Base-by-base conservation (phyloP, 2,113 vertebrate species). In the Herpetotheres cachinnans region DNA sequence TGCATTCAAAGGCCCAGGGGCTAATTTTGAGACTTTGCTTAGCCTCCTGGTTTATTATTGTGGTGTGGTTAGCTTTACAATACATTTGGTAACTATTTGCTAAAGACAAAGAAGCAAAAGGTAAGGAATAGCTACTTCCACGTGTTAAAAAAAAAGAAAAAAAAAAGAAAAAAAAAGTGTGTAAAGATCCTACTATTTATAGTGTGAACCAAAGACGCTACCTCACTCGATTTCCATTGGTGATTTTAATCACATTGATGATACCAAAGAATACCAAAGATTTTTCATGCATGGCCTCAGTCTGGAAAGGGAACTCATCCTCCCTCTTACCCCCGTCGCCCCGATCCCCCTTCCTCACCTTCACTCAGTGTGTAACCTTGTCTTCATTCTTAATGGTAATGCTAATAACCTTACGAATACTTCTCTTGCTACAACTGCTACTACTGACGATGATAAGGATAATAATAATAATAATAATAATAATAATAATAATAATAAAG, bases 221-320 rank as follows among this genome's bases (percentile, higher is more conserved):
- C 99, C 99, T 99, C 99, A 99, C 99, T 99, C 99, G 96, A 99
- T 99, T 99, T 99, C 99, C 99, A 99, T 99, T 99, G 94, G 99
- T 99, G 99, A 99, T 99, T 99, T 99, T 99, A 99, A 99, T 99
- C 99, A 99, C 99, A 98, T 98, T 99, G 99, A 99, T 98, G 99
- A 99, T 99, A 99, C 99, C 99, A 99, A 99, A 99, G 99, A 99
- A 98, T 99, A 99, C 99, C 99, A 99, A 99, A 99, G 99, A 99
- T 99, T 98, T 98, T 98, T 98, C 98, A 98, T 99, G 99, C 99
- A 99, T 98, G 99, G 99, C 99, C 99, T 98, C 84, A 83, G 97
- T 98, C 98, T 99, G 98, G 98, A 98, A 98, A 98, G 98, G 98
- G 98, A 98, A 98, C 98, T 98, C 98, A 97, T 93, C 97, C 98